Conservation (phyloP, 2,797 vertebrate genomes). For the Lepilemur ruficaudatus region DNA sequence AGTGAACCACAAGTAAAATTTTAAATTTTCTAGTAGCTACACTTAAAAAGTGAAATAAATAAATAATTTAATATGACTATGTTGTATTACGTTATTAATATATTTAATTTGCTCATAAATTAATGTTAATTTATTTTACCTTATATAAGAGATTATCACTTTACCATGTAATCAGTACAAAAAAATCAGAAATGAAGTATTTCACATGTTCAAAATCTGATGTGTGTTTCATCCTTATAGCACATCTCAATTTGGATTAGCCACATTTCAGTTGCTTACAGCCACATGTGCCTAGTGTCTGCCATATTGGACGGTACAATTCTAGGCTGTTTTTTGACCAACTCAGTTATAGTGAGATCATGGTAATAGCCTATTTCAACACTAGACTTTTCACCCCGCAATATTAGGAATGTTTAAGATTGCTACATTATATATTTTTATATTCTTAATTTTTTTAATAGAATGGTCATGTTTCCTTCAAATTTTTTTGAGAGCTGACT, state of each 20-base stretch:
- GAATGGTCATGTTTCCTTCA: neutral
- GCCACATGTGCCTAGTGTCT: neutral
- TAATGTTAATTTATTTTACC: neutral
- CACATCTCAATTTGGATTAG: neutral
- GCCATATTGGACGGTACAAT: neutral
- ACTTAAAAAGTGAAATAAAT: slow-evolving; percentile 1
- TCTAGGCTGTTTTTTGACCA: neutral
- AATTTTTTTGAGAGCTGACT: neutral
- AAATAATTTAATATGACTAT: neutral
- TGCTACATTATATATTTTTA: neutral
- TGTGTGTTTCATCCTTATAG: neutral
- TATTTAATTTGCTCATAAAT: neutral
- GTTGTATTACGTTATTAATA: neutral
- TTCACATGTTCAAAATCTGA: neutral
- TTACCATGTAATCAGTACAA: neutral
- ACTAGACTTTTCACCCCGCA: neutral
- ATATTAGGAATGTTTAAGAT: neutral
- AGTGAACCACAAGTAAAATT: neutral
- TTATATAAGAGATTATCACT: neutral
- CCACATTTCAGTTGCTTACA: neutral
- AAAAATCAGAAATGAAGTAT: neutral
- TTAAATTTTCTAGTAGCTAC: neutral
- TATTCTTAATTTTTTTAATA: neutral
- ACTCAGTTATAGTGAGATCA: neutral
- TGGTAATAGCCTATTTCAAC: neutral